Base-by-base conservation (phyloP, 2,797 vertebrate species). In the Pitangus sulphuratus region DNA sequence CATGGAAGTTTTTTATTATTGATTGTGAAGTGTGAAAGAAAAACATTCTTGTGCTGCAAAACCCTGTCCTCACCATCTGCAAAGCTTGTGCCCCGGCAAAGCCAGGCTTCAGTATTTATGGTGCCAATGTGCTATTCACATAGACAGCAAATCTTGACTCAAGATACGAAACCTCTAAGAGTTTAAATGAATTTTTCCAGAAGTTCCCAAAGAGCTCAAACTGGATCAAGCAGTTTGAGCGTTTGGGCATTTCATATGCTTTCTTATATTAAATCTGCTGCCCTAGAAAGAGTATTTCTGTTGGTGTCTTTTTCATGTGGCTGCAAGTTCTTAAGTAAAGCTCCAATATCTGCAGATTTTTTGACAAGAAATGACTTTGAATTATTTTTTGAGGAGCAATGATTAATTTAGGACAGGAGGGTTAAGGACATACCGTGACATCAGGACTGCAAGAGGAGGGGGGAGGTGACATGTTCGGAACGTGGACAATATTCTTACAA, bases 91-190 rank as follows among this genome's bases (percentile, higher is more conserved):
- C 35, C 84, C 19, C 42, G 15, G 35, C n/a, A 86, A 86, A 74
- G 60, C 30, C 18, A 48, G 39, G 24, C 26, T 74, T 51, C 58
- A 9, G 3, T 11, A 30, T 47, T 71, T 6, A 4, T 14, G 25
- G 9, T 1, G 3, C 12, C 33, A 22, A 2, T 5, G 6, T 54
- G 25, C 16, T 47, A 11, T n/a, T 58, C 24, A 25, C 2, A 4
- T 20, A 22, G 8, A 16, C 5, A n/a, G 11, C 21, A 66, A 12
- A 50, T 57, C 35, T 39, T 25, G 35, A 39, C 47, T 84, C 17
- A 25, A 22, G 42, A 20, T 56, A 57, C 0, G 1, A 33, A 75
- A 54, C 9, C 1, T 11, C 13, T 33, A 6, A 15, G n/a, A 62
- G 4, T 66, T 69, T 31, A 44, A 84, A 77, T 15, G n/a, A 26